Evolutionary conservation across 1,140 invertebrate genomes (phyloP).

Genomic region (Bombus superbus): DNA sequence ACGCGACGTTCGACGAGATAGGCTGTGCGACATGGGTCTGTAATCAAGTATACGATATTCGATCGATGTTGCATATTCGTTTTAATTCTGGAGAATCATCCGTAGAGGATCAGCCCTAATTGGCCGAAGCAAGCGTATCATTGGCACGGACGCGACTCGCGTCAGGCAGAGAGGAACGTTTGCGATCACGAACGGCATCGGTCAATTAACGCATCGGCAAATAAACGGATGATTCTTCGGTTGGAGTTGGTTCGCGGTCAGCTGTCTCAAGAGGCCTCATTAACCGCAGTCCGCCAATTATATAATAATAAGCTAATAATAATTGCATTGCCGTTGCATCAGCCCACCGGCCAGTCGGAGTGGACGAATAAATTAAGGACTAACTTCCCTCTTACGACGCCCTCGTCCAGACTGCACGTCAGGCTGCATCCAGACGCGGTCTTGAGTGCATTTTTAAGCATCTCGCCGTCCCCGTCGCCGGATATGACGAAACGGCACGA

Average conservation of each 20-base stretch:
- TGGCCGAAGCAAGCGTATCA: not conserved
- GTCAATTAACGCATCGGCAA: constrained; percentile 64
- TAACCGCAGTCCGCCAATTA: constrained; percentile 68
- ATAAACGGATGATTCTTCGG: constrained; percentile 69
- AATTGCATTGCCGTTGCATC: constrained; percentile 71
- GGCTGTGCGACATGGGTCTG: not conserved
- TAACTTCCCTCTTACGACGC: constrained; percentile 71
- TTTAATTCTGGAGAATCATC: not conserved
- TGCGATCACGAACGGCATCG: not conserved
- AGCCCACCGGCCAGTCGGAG: constrained; percentile 58
- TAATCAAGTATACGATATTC: not conserved
- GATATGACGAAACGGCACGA: constrained; percentile 43
- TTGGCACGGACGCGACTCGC: no score
- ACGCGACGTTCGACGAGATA: no score
- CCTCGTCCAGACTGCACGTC: constrained; percentile 64
- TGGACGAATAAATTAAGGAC: constrained; percentile 71
- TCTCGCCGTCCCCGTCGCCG: constrained; percentile 30
- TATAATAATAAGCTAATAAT: constrained; percentile 74
- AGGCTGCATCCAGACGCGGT: constrained; percentile 48
- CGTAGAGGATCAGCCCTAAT: not conserved
- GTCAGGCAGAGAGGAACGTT: not conserved
- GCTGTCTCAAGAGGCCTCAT: constrained; percentile 72
- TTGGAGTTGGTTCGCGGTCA: constrained; percentile 49
- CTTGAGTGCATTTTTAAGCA: constrained; percentile 64
- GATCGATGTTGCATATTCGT: not conserved